Evolutionary conservation across 2,113 vertebrate genomes (phyloP).

Genomic region (Etia nguti): DNA sequence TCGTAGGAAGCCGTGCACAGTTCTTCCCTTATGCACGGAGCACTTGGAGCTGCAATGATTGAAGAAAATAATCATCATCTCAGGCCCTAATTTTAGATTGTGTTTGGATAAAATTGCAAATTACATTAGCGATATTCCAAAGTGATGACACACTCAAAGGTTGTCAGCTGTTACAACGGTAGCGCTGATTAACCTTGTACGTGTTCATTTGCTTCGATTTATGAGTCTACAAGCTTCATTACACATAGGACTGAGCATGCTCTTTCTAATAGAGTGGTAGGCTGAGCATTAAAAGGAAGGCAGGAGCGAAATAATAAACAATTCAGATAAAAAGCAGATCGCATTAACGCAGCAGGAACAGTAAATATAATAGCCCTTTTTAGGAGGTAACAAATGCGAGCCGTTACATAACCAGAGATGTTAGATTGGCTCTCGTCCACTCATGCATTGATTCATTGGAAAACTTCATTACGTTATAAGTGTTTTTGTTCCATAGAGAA

Average conservation of each 20-base stretch:
- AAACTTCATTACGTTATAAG: not conserved
- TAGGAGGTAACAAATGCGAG: not conserved
- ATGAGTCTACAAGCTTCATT: slow-evolving; percentile 6
- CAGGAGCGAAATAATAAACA: not conserved
- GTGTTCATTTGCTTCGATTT: not conserved
- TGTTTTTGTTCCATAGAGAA: not conserved
- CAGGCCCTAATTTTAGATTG: not conserved
- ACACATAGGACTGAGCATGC: slow-evolving; percentile 6
- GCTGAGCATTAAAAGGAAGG: slow-evolving; percentile 19
- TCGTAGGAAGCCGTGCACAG: slow-evolving; percentile 96
- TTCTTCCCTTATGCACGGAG: slow-evolving; percentile 91
- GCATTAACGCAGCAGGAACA: not conserved
- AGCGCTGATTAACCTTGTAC: not conserved
- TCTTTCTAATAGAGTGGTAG: slow-evolving; percentile 29
- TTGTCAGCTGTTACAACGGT: not conserved
- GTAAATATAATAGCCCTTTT: not conserved
- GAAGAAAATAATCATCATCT: not conserved
- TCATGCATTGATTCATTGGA: not conserved
- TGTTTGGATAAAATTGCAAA: not conserved
- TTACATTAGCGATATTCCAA: not conserved
- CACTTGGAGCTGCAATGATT: slow-evolving; percentile 54
- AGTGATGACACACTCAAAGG: not conserved
- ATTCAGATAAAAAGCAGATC: not conserved
- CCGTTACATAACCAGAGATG: not conserved
- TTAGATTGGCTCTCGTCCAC: not conserved